These are phyloP conservation scores for Theristicus caerulescens DNA, from an alignment of 2,113 vertebrate genomes.

Conservation along the genomic window DNA sequence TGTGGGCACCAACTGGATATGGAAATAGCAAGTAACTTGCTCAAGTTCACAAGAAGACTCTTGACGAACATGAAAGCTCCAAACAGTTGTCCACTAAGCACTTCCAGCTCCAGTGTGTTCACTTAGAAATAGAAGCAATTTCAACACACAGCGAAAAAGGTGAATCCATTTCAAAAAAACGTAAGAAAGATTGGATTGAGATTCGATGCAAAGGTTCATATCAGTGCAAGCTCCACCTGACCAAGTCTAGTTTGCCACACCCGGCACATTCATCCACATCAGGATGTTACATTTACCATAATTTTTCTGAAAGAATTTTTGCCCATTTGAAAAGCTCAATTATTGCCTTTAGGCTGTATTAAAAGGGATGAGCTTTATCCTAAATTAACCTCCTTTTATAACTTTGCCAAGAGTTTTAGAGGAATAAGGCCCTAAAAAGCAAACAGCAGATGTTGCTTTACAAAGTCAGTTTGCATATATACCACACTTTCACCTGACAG, in stretches of 20 bases:
- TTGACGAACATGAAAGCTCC: neutral
- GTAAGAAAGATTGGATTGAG: neutral
- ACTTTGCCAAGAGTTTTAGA: neutral
- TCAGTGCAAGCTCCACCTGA: neutral
- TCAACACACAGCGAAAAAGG: neutral
- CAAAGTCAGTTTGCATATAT: slow-evolving; percentile 47
- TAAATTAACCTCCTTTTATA: slow-evolving; percentile 44
- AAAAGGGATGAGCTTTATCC: neutral
- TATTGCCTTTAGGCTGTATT: neutral
- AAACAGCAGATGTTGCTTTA: slow-evolving; percentile 61
- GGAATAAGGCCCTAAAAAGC: neutral
- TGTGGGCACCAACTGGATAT: neutral
- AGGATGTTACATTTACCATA: neutral
- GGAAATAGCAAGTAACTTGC: neutral
- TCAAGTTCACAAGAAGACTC: neutral
- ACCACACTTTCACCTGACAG: slow-evolving; percentile 17
- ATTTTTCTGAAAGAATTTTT: neutral
- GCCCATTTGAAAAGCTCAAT: neutral
- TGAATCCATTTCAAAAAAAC: neutral
- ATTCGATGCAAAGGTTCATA: neutral
- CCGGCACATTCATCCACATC: neutral
- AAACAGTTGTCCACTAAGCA: neutral
- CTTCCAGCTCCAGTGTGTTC: neutral
- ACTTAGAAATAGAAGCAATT: neutral
- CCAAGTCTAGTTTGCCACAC: neutral